phyloP scores from a whole-genome alignment of 1,140 invertebrate species.

The Macrobrachium nipponense region DNA sequence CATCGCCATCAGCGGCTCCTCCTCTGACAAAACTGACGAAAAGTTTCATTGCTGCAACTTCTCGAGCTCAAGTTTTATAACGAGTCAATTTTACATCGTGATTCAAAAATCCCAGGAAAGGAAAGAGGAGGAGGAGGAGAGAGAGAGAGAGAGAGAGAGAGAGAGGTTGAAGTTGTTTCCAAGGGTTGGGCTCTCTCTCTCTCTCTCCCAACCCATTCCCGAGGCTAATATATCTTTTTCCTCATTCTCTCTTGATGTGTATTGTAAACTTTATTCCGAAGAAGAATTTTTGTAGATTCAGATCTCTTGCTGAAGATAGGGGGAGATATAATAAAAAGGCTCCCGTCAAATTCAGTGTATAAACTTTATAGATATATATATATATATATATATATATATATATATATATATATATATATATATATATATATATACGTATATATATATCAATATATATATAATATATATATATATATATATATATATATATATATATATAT shows the following conservation, averaged over 20 bases:
- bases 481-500: conserved; percentile 5
- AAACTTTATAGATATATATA: too few species aligned
- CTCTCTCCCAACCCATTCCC: too few species aligned
- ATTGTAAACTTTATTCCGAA: too few species aligned
- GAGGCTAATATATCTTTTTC: background rate
- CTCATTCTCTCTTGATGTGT: background rate
- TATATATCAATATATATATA: conserved; percentile 6
- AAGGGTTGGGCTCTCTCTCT: background rate
- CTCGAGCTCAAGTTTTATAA: background rate
- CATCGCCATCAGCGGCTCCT: too few species aligned
- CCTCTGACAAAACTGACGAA: too few species aligned
- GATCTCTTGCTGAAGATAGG: too few species aligned
- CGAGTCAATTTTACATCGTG: background rate
- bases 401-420: too few species aligned
- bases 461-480: conserved; percentile 12
- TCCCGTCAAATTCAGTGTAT: too few species aligned
- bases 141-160: conserved; percentile 13
- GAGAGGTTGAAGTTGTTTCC: background rate
- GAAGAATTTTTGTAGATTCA: too few species aligned
- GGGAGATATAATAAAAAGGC: too few species aligned
- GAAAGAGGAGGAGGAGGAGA: background rate
- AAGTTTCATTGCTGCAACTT: too few species aligned
- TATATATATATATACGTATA: background rate
- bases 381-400: too few species aligned
- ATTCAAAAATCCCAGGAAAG: background rate